Conservation (phyloP, 2,888 invertebrate genomes). For the Fissipunctia ypsillon region DNA sequence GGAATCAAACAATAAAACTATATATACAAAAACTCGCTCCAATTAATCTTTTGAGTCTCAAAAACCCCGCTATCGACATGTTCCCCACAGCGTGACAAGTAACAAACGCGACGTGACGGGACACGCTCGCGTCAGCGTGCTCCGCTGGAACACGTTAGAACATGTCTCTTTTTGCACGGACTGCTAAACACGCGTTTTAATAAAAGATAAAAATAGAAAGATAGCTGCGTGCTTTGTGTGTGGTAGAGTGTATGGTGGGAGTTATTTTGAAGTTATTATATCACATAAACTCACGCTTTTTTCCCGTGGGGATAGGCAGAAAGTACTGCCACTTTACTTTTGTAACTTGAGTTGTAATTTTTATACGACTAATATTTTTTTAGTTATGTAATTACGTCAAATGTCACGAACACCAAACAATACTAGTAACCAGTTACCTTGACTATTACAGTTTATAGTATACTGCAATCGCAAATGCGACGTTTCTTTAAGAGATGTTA, state of each 20-base stretch:
- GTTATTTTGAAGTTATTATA: neutral
- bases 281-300: neutral
- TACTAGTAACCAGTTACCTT: neutral
- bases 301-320: neutral
- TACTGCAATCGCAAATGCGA: neutral
- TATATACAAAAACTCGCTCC: conserved; percentile 3
- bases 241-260: neutral
- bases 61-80: conserved; percentile 55
- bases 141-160: conserved; percentile 42
- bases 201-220: conserved; percentile 44
- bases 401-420: neutral
- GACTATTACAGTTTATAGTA: neutral
- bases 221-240: conserved; percentile 20
- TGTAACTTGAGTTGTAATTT: neutral
- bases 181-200: conserved; percentile 47
- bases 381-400: neutral
- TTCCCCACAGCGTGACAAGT: conserved; percentile 55
- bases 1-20: neutral
- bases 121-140: conserved; percentile 47
- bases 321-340: neutral
- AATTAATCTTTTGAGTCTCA: conserved; percentile 36
- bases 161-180: conserved; percentile 47
- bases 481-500: neutral
- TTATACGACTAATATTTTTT: neutral
- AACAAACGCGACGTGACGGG: conserved; percentile 53